These are phyloP conservation scores for Aspidiotus destructor DNA, from an alignment of 2,888 invertebrate genomes.

Conservation along the genomic window DNA sequence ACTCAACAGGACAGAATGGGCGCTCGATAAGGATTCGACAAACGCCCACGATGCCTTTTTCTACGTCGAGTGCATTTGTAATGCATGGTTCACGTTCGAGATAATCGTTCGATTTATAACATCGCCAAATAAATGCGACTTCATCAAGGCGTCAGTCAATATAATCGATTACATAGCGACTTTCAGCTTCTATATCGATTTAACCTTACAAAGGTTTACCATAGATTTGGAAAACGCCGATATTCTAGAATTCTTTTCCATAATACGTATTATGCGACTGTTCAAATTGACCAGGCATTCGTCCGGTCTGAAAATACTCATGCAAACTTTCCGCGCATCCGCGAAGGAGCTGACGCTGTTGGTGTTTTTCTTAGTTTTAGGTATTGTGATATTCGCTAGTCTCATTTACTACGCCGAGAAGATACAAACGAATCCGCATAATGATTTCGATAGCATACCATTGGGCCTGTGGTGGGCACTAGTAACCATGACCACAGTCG, in stretches of 20 bases:
- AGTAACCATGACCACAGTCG: constrained; percentile 98
- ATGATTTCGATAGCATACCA: constrained; percentile 97
- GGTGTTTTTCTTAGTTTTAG: constrained; percentile 94
- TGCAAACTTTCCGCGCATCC: constrained; percentile 94
- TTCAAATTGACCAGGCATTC: constrained; percentile 96
- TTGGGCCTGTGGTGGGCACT: constrained; percentile 97
- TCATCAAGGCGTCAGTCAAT: constrained; percentile 92
- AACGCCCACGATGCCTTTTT: constrained; percentile 96
- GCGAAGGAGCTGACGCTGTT: constrained; percentile 91
- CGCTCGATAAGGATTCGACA: constrained; percentile 80
- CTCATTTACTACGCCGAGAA: constrained; percentile 96
- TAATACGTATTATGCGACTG: constrained; percentile 93
- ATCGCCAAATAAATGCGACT: constrained; percentile 77
- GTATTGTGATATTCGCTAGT: constrained; percentile 96
- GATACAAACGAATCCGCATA: constrained; percentile 82
- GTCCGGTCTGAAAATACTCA: constrained; percentile 93
- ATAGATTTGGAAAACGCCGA: constrained; percentile 85
- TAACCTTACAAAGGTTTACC: constrained; percentile 77
- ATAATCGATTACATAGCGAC: constrained; percentile 99
- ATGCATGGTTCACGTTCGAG: constrained; percentile 98
- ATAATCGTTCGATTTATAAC: constrained; percentile 87
- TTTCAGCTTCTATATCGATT: constrained; percentile 93
- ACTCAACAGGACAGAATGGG: constrained; percentile 66
- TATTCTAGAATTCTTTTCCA: constrained; percentile 94
- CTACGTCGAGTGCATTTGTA: constrained; percentile 96